These are phyloP conservation scores for Jaculus jaculus DNA, from an alignment of 2,113 vertebrate genomes.

Conservation along the genomic window DNA sequence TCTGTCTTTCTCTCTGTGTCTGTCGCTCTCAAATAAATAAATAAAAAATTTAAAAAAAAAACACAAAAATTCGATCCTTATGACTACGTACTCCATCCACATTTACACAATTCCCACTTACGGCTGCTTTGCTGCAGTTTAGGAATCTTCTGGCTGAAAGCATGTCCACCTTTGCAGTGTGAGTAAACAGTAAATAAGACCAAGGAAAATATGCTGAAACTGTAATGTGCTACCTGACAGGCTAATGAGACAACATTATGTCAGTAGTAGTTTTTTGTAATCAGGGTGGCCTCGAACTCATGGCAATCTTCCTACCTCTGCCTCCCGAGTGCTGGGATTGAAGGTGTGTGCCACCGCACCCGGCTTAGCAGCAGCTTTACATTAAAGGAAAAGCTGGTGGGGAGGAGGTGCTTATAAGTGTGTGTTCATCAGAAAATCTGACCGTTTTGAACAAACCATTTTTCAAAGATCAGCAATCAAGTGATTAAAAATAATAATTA, in stretches of 20 bases:
- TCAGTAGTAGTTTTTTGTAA: neutral
- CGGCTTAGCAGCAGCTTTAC: neutral
- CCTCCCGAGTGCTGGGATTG: too few species aligned
- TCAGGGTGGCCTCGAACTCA: too few species aligned
- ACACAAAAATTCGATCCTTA: too few species aligned
- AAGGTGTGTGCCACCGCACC: too few species aligned
- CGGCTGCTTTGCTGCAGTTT: constrained; percentile 1
- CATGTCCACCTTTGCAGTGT: neutral
- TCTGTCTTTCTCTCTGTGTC: too few species aligned
- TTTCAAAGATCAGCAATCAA: constrained; percentile 27
- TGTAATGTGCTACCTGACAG: neutral
- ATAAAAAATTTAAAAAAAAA: too few species aligned
- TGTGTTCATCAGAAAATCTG: neutral
- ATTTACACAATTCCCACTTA: neutral
- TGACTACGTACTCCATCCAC: neutral
- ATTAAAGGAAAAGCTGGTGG: constrained; percentile 7
- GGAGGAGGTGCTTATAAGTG: neutral
- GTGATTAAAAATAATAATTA: constrained; percentile 48
- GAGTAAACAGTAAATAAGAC: too few species aligned
- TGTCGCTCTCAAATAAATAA: too few species aligned
- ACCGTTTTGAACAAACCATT: neutral
- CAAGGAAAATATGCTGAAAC: too few species aligned
- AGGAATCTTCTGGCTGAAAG: constrained; percentile 32
- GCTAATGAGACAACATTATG: neutral
- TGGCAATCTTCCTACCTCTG: too few species aligned